Base-by-base conservation (phyloP, 1,140 invertebrate species). In the Drosophila ambigua region DNA sequence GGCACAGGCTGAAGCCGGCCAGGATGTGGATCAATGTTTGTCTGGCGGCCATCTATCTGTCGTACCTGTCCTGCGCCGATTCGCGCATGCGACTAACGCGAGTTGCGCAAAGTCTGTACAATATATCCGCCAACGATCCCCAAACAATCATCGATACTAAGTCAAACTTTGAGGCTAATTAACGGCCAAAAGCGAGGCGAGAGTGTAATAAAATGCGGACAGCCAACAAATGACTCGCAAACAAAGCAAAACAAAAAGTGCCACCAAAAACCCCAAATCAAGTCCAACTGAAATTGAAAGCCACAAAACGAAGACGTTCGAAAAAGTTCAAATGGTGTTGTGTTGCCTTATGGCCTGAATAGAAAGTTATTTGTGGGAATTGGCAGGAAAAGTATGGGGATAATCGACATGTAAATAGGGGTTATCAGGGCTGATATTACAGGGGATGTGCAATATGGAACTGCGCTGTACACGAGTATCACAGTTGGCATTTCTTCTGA, bases 291-390 rank as follows among this genome's bases (percentile, higher is more conserved):
- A 72, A 72, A 63, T 71, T 65, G 60, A 77, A 77, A 77, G 48
- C 55, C 24, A 16, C 50, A 39, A 61, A 44, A 45, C 46, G 65
- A 43, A 77, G 59, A 73, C 8, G 69, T 71, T 69, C 26, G 24
- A 77, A 72, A 77, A 78, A 78, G 75, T 78, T 78, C 75, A 78
- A 78, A 77, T 55, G 75, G 66, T 77, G 66, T 52, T 13, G 35
- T 77, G 31, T 31, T 31, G 44, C 58, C 68, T 72, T 72, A 71
- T 20, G 35, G 9, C 15, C 8, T 46, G 28, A 11, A 45, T 11
- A 1, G 2, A 26, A 39, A 39, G 4, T 2, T 11, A 39, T 13
- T 11, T 1, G 4, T 1, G 8, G 8, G 2, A 9, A 31, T 39
- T 13, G 35, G 11, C 11, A 4, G 35, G 11, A 4, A 28, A 39